Evolutionary conservation across 1,140 invertebrate species (phyloP).

Genomic region (Coenobita brevimanus): DNA sequence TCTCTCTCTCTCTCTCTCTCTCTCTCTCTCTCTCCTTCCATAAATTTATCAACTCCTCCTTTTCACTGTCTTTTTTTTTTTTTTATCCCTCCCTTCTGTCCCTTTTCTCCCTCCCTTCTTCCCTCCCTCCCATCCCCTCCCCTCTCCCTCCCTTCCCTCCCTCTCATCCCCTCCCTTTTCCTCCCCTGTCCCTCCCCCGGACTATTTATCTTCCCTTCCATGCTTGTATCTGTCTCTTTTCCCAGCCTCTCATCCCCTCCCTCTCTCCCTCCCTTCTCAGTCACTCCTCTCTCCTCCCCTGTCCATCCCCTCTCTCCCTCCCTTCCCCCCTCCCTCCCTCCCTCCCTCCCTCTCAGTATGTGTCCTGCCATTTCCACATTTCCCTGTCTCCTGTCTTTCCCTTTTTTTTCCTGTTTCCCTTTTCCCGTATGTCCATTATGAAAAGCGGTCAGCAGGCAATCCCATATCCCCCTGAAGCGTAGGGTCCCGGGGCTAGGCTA

Average conservation of each 20-base stretch:
- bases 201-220: no score
- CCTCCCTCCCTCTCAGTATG: neutral
- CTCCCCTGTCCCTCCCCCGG: neutral
- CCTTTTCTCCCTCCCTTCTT: neutral
- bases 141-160: conserved; percentile 5
- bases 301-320: neutral
- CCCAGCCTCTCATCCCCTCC: neutral
- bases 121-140: neutral
- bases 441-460: no score
- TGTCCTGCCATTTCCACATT: neutral
- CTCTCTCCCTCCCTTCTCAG: neutral
- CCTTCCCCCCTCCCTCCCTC: neutral
- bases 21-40: neutral
- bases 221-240: neutral
- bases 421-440: no score
- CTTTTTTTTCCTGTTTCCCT: neutral
- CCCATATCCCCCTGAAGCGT: no score
- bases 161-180: neutral
- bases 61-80: neutral
- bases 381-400: neutral
- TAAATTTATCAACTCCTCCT: neutral
- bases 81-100: neutral
- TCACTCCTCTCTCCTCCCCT: neutral
- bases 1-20: neutral
- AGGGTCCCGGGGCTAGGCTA: no score